Percentiles rank a stretch among this genome's conserved stretches.
Evolutionary conservation across 1,140 invertebrate genomes (phyloP).

Genomic region (Macrobrachium rosenbergii): DNA sequence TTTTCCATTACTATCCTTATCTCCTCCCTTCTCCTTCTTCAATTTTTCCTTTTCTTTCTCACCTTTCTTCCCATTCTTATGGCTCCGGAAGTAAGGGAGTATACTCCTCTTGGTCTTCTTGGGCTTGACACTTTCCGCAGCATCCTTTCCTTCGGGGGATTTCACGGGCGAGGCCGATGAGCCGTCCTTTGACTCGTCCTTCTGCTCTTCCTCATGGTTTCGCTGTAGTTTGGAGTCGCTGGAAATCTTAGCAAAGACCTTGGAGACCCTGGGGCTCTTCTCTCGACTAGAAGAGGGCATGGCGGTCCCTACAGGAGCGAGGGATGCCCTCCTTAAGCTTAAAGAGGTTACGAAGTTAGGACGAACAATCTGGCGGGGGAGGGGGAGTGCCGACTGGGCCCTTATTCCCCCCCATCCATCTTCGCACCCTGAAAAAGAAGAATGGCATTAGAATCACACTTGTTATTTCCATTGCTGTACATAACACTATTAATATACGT

Average conservation of each 20-base stretch:
- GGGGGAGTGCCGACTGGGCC: conserved; percentile 6
- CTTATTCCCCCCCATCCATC: conserved; percentile 51
- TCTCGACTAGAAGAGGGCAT: conserved; percentile 40
- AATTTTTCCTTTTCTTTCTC: conserved; percentile 44
- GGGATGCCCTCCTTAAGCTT: conserved; percentile 5
- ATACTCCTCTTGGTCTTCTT: conserved; percentile 53
- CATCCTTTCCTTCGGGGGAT: not conserved
- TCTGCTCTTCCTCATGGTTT: conserved; percentile 8
- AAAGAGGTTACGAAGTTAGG: not conserved
- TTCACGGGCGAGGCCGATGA: not conserved
- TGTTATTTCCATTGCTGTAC: not conserved
- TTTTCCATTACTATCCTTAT: not conserved
- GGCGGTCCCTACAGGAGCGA: conserved; percentile 20
- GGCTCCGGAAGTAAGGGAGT: conserved; percentile 33
- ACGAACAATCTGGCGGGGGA: not conserved
- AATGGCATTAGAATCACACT: not conserved
- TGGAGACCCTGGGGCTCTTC: conserved; percentile 44
- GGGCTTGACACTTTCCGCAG: not conserved
- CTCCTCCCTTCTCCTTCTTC: conserved; percentile 20
- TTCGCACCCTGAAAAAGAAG: conserved; percentile 9
- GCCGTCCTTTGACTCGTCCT: conserved; percentile 14
- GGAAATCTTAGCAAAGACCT: conserved; percentile 33
- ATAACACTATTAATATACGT: too few species aligned
- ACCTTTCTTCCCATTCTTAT: conserved; percentile 35
- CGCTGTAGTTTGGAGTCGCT: conserved; percentile 27